Conservation (phyloP, 2,888 invertebrate species). For the Cataglyphis rosenhaueri region DNA sequence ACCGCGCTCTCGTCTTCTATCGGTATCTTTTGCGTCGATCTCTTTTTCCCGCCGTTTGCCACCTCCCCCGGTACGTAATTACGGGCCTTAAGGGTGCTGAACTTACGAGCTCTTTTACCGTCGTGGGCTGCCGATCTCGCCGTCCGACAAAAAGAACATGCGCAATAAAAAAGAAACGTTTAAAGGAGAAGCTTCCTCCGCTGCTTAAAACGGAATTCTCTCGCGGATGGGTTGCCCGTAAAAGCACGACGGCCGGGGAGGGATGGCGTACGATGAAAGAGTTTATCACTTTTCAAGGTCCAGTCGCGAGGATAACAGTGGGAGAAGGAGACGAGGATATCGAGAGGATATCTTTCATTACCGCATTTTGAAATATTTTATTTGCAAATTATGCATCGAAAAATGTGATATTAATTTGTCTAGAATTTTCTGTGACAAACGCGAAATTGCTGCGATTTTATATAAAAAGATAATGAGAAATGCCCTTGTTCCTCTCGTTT, state of each 20-base stretch:
- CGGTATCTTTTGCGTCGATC: constrained; percentile 64
- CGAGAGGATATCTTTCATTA: not conserved
- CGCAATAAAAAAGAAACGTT: constrained; percentile 59
- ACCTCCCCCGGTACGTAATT: constrained; percentile 71
- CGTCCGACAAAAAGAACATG: constrained; percentile 56
- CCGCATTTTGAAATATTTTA: not conserved
- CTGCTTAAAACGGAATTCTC: constrained; percentile 26
- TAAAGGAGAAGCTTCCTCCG: constrained; percentile 18
- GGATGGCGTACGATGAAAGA: not conserved
- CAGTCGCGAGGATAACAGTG: not conserved
- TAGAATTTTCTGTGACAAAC: not conserved
- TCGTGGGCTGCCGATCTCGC: constrained; percentile 57
- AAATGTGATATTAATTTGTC: not conserved
- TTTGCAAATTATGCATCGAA: not conserved
- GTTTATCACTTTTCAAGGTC: constrained; percentile 1
- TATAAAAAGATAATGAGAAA: not conserved
- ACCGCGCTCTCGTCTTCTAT: constrained; percentile 52
- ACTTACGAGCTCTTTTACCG: constrained; percentile 59
- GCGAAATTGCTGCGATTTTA: not conserved
- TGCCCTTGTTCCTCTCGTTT: not conserved
- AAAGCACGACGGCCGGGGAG: not conserved
- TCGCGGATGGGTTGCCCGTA: constrained; percentile 14
- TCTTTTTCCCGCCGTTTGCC: constrained; percentile 46
- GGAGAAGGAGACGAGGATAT: not conserved
- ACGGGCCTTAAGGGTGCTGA: constrained; percentile 65